Evolutionary conservation across 1,140 invertebrate species (phyloP), one percentile per base, ranked within the genome.

Genomic region (Drosophila paulistorum): DNA sequence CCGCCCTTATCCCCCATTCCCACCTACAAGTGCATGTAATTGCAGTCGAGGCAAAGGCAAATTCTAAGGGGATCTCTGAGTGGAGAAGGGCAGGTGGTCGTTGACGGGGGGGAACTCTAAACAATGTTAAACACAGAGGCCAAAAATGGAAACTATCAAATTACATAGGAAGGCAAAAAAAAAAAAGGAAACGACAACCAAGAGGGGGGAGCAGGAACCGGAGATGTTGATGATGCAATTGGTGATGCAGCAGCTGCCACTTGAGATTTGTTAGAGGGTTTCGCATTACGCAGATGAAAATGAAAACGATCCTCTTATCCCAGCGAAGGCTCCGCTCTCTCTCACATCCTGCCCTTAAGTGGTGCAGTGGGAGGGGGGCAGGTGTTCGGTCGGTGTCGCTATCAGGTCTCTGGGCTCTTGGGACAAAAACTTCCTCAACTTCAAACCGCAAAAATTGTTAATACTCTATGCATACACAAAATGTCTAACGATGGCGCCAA

Each of bases 361-460:
- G 23, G 17, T 17, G 17, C 17, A 17, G 17, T 17, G 17, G 17
- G 17, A 17, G 0, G 30, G 30, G 11, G 5, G n/a, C 14, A 67
- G 23, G 69, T 37, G 55, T 13, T 13, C 14, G 37, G 37, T 39
- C 37, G 37, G 37, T 3, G 4, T 39, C 30, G 5, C 30, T 30
- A 30, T 5, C 10, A 11, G 37, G 37, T 39, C 37, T 39, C 37
- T 39, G 37, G 37, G 10, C 37, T 39, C 37, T 23, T 26, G 45
- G n/a, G 30, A 7, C 10, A 60, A 54, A 65, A 55, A 62, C 65
- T 72, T 68, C 75, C 81, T 59, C 68, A 67, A 69, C 81, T 74
- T 85, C 71, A 62, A 71, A 81, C 81, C 85, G 78, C 82, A 81
- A 69, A 74, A 48, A 51, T 62, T 58, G 58, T 55, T 26, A 23